Conservation (phyloP, 2,797 vertebrate genomes). For the Mareca penelope region DNA sequence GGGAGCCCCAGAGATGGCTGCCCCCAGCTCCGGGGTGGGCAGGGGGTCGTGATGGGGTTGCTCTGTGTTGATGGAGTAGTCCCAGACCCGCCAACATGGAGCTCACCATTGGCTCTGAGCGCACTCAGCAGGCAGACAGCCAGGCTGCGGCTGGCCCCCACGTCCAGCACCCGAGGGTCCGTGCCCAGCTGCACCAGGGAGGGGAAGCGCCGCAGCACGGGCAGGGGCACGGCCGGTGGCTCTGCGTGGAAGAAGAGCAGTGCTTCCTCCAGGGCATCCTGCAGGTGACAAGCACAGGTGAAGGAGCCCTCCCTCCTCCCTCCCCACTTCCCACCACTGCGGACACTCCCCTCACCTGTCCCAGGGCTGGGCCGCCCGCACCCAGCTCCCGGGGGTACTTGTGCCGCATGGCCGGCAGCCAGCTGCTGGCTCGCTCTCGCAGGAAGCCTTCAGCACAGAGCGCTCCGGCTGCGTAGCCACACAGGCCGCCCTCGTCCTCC, state of each 20-base stretch:
- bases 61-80: neutral
- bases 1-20: neutral
- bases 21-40: neutral
- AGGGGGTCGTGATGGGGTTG: rapidly evolving
- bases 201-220: conserved; percentile 86
- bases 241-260: conserved; percentile 82
- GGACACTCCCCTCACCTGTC: conserved; percentile 29
- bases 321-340: rapidly evolving
- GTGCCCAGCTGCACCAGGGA: conserved; percentile 86
- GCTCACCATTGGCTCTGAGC: conserved; percentile 85
- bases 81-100: rapidly evolving
- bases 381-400: conserved; percentile 79
- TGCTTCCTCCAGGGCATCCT: conserved; percentile 74
- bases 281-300: neutral
- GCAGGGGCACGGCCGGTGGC: conserved; percentile 82
- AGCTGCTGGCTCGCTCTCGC: conserved; percentile 83
- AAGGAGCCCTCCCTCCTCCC: neutral
- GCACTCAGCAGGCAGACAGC: conserved; percentile 82
- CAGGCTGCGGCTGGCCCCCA: conserved; percentile 83
- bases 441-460: conserved; percentile 82
- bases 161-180: conserved; percentile 81
- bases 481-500: conserved; percentile 85
- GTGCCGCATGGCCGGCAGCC: conserved; percentile 84
- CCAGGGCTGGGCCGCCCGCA: neutral
- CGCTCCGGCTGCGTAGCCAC: conserved; percentile 83